These are phyloP conservation scores for Pheucticus melanocephalus DNA, from an alignment of 2,113 vertebrate species.

Conservation along the genomic window DNA sequence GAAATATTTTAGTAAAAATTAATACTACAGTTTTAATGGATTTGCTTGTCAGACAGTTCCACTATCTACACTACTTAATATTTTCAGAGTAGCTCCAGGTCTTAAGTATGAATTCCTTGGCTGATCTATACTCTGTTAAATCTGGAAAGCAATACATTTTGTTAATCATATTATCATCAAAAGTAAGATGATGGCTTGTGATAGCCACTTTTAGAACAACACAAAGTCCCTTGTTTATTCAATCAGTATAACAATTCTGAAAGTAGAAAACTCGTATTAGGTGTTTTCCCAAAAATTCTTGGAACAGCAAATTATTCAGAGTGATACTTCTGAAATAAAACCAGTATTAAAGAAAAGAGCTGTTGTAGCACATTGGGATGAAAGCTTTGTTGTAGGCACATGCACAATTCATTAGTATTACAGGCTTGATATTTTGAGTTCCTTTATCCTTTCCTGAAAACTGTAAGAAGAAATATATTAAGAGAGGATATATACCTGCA, in stretches of 20 bases:
- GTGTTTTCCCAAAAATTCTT: not conserved
- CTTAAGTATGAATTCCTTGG: not conserved
- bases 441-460: not conserved
- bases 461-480: not conserved
- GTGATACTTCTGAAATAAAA: not conserved
- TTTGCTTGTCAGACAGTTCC: not conserved
- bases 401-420: not conserved
- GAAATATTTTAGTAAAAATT: constrained; percentile 28
- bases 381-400: not conserved
- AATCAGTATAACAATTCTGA: not conserved
- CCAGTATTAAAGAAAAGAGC: not conserved
- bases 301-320: not conserved
- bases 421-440: not conserved
- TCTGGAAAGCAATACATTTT: not conserved
- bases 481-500: not conserved
- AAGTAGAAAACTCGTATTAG: not conserved
- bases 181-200: not conserved
- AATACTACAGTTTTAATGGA: not conserved
- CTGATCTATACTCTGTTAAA: not conserved
- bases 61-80: not conserved
- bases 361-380: not conserved
- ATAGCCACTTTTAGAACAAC: not conserved
- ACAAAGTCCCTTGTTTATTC: not conserved
- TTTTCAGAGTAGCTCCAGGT: not conserved
- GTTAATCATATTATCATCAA: not conserved